Evolutionary conservation across 2,797 vertebrate genomes (phyloP).

Genomic region (Platyrinchus mystaceus): DNA sequence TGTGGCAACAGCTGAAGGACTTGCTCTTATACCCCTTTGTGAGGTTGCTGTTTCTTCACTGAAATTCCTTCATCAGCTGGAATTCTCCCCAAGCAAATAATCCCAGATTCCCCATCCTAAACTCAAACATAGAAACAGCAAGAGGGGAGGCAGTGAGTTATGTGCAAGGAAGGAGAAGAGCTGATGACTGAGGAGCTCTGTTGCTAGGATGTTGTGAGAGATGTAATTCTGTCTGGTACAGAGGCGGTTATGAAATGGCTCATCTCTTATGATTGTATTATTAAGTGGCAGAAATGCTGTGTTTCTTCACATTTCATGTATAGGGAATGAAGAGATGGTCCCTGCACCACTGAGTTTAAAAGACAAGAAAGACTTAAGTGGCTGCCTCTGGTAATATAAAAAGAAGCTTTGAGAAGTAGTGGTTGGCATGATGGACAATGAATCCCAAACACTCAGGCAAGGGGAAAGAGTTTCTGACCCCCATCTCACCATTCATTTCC

Average conservation of each 20-base stretch:
- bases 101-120: not conserved
- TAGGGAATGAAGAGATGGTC: not conserved
- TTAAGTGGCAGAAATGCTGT: not conserved
- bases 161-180: not conserved
- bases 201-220: conserved; percentile 47
- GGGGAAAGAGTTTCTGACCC: not conserved
- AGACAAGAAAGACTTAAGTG: not conserved
- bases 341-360: not conserved
- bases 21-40: not conserved
- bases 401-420: not conserved
- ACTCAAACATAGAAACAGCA: not conserved
- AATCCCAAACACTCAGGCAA: not conserved
- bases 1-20: not conserved
- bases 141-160: not conserved
- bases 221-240: not conserved
- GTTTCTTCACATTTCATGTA: not conserved
- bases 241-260: conserved; percentile 4
- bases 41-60: not conserved
- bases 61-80: not conserved
- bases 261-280: not conserved
- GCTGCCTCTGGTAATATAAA: not conserved
- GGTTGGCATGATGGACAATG: not conserved
- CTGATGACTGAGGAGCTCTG: not conserved
- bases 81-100: not conserved
- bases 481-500: not conserved